Evolutionary conservation across 2,113 vertebrate genomes (phyloP).

Genomic region (Anarhynchus alexandrinus): DNA sequence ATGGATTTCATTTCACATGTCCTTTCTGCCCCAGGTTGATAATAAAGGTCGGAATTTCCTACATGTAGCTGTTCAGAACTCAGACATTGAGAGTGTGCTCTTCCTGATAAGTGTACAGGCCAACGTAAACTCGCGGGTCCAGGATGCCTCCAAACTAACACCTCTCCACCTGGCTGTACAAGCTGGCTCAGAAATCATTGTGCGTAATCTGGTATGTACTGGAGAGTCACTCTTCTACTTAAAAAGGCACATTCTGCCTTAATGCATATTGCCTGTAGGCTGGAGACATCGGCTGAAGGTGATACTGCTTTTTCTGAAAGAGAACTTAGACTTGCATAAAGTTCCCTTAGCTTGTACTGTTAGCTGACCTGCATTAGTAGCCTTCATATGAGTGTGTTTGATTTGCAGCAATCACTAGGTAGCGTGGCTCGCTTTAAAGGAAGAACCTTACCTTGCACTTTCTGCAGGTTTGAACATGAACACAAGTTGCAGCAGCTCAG

Average conservation of each 20-base stretch:
- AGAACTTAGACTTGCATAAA: background rate
- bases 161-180: slow-evolving; percentile 96
- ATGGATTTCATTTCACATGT: rapidly evolving
- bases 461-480: background rate
- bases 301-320: background rate
- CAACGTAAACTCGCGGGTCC: slow-evolving; percentile 94
- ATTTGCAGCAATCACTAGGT: background rate
- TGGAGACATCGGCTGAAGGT: background rate
- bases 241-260: rapidly evolving
- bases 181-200: slow-evolving; percentile 96
- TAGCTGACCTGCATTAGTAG: background rate
- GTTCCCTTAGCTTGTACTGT: background rate
- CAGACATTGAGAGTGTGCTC: slow-evolving; percentile 96
- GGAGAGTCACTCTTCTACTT: background rate
- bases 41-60: slow-evolving; percentile 98
- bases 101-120: slow-evolving; percentile 98
- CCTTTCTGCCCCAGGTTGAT: slow-evolving; percentile 81
- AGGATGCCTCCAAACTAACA: slow-evolving; percentile 93
- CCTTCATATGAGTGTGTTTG: rapidly evolving
- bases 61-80: slow-evolving; percentile 93
- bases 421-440: background rate
- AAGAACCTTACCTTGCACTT: background rate
- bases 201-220: slow-evolving; percentile 89
- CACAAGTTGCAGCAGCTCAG: background rate
- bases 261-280: rapidly evolving